phyloP scores from a whole-genome alignment of 2,113 vertebrate species.

The Urocolius indicus region DNA sequence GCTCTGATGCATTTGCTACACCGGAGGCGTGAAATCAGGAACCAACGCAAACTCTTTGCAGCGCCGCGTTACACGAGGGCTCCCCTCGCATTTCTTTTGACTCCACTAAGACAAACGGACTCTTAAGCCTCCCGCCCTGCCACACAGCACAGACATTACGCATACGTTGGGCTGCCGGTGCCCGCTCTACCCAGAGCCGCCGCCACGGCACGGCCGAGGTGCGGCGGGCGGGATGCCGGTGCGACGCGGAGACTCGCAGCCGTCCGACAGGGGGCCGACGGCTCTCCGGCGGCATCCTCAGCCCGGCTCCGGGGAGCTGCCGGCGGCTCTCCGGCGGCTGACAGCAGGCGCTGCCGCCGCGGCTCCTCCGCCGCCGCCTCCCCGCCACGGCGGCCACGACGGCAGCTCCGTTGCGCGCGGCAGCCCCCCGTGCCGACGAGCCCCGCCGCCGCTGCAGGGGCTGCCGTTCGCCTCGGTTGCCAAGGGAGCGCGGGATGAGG shows the following conservation, averaged over 20 bases:
- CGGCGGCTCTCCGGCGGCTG: neutral
- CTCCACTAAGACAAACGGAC: neutral
- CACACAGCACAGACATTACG: neutral
- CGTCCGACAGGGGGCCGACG: no score
- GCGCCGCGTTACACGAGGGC: neutral
- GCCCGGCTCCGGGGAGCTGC: neutral
- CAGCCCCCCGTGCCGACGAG: neutral
- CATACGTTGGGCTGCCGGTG: neutral
- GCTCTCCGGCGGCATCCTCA: neutral
- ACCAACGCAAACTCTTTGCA: slow-evolving; percentile 46
- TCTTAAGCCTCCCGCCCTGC: neutral
- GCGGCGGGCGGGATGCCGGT: no score
- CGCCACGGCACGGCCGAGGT: neutral
- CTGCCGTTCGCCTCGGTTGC: neutral
- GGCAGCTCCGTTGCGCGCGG: neutral
- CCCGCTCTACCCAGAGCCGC: neutral
- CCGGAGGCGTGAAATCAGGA: neutral
- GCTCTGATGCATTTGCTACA: neutral
- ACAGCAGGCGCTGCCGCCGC: neutral
- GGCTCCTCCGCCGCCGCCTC: neutral
- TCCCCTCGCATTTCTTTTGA: neutral
- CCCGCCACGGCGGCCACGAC: neutral
- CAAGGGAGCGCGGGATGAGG: neutral
- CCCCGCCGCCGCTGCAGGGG: neutral
- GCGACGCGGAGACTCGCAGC: no score